Base-by-base conservation (phyloP, 2,797 vertebrate genomes). In the Sorex maritimensis region DNA sequence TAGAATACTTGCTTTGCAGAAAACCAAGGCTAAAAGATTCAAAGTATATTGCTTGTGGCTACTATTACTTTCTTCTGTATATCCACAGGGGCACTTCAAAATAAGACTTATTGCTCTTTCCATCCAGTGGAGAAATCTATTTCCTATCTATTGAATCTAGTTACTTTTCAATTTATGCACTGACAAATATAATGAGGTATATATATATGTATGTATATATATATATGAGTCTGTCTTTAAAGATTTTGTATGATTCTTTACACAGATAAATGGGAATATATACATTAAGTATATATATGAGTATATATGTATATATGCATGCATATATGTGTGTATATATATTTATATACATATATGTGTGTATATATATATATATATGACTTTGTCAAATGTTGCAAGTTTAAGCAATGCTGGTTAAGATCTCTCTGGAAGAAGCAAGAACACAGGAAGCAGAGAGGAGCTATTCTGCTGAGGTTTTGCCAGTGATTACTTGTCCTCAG, bases 1-100 rank as follows among this genome's bases (percentile, higher is more conserved):
- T 82, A 52, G 77, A 93, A 71, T 74, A 90, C 13, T 87, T 55
- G 68, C 34, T 78, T 13, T 23, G 11, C 8, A 69, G 41, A 88
- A 9, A 93, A 12, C 0, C n/a, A 26, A 83, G 30, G 30, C 46
- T 81, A 49, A 92, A 75, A 79, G 5, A 6, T 74, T 67, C 58
- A 28, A 26, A 26, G 2, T 72, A 81, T 34, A 26, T 75, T 30
- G 3, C 73, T 41, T 69, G 71, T 26, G 12, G 6, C 19, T 92
- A 17, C 15, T 79, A 58, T 69, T 61, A 58, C 28, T 73, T 12
- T 44, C 6, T 3, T 86, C 2, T 2, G 14, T 90, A 1, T n/a
- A 52, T 75, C 1, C 19, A 24, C 3, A 49, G 9, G 0, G 0
- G 13, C 0, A 19, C 15, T 71, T 55, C 61, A 63, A 83, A 94